phyloP scores from a whole-genome alignment of 2,888 invertebrate genomes.

The Acrobasis consociella region DNA sequence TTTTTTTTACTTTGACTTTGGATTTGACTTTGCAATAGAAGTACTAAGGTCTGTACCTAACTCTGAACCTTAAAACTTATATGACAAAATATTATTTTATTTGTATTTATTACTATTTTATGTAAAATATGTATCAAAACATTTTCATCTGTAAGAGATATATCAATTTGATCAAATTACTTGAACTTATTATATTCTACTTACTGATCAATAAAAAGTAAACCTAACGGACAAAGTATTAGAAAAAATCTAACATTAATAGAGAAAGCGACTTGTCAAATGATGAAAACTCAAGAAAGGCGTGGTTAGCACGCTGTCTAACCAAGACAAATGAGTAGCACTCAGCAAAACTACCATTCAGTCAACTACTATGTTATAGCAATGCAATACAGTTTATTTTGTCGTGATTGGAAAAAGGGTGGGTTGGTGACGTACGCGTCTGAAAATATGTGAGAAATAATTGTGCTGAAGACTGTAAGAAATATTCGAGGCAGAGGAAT shows the following conservation, averaged over 20 bases:
- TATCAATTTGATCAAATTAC: not conserved
- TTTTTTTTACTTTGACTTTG: too few relatives aligned
- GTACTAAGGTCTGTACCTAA: too few relatives aligned
- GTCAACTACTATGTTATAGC: not conserved
- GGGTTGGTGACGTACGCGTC: constrained; percentile 2
- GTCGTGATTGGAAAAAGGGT: not conserved
- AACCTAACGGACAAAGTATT: not conserved
- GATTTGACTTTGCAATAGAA: too few relatives aligned
- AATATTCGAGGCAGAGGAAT: constrained; percentile 9
- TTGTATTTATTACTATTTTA: too few relatives aligned
- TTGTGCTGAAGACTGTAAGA: constrained; percentile 23
- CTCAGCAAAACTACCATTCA: constrained; percentile 8
- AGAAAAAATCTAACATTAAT: constrained; percentile 43
- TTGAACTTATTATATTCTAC: not conserved
- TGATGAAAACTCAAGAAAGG: constrained; percentile 59
- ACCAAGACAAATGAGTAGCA: constrained; percentile 61
- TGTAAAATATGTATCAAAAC: too few relatives aligned
- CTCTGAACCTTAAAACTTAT: too few relatives aligned
- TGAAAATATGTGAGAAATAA: constrained; percentile 29
- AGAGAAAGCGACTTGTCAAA: constrained; percentile 44
- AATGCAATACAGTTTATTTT: constrained; percentile 16
- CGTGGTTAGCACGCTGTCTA: constrained; percentile 50
- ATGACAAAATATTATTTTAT: too few relatives aligned
- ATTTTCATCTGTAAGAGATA: too few relatives aligned
- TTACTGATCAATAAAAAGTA: not conserved